phyloP scores from a whole-genome alignment of 2,113 vertebrate genomes.

The Lethenteron camtschaticum region DNA sequence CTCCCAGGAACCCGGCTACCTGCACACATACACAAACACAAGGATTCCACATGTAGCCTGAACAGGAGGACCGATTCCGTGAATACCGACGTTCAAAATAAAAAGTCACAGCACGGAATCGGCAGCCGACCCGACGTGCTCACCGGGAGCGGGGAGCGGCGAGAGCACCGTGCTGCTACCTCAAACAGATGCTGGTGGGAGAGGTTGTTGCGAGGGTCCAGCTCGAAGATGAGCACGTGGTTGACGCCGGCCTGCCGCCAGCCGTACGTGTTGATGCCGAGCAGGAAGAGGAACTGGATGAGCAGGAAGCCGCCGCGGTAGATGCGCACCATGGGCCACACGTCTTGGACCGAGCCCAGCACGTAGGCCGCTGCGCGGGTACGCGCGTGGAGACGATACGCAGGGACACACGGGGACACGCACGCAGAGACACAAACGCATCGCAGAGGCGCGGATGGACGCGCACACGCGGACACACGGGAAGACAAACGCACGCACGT shows the following conservation, averaged over 20 bases:
- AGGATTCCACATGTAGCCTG: not conserved
- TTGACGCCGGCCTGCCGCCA: constrained; percentile 88
- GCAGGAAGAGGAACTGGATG: constrained; percentile 87
- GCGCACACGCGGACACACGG: no score
- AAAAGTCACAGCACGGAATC: no score
- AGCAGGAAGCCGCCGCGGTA: constrained; percentile 87
- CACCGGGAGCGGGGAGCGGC: no score
- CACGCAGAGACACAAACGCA: no score
- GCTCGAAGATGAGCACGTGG: constrained; percentile 85
- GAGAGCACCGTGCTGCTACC: constrained; percentile 20
- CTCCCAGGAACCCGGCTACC: constrained; percentile 89
- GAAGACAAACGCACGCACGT: no score
- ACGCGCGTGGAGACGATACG: no score
- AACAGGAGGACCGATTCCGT: no score
- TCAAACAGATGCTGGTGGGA: constrained; percentile 93
- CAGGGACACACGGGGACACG: no score
- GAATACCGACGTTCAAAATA: no score
- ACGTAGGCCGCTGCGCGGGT: no score
- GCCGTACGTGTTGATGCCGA: constrained; percentile 83
- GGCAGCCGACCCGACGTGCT: no score
- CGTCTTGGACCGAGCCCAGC: constrained; percentile 5
- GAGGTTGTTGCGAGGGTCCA: constrained; percentile 79
- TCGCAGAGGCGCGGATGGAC: no score
- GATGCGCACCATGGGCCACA: constrained; percentile 77
- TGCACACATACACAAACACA: constrained; percentile 17